Conservation (phyloP, 2,888 invertebrate genomes). For the Harmothoe impar region DNA sequence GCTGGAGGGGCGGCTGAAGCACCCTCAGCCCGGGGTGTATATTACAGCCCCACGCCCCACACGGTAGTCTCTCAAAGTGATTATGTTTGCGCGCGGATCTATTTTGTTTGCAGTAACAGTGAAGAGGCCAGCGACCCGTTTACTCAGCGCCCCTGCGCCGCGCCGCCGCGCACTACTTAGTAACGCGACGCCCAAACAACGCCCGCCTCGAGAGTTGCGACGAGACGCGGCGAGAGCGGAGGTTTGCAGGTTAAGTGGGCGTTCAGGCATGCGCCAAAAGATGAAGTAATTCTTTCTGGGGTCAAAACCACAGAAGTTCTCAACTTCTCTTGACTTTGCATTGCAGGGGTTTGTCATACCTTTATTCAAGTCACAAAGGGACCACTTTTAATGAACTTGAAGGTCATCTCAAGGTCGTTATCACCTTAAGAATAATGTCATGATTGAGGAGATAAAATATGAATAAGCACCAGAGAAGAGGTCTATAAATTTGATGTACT, state of each 20-base stretch:
- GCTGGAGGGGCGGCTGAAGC: not conserved
- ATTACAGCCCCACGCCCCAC: slow-evolving; percentile 7
- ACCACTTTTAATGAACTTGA: no score
- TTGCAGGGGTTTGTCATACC: no score
- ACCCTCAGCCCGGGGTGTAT: slow-evolving; percentile 6
- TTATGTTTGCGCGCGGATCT: slow-evolving; percentile 20
- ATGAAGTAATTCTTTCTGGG: not conserved
- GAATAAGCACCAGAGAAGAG: no score
- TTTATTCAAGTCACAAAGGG: no score
- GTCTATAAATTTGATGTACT: no score
- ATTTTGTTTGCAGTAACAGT: slow-evolving; percentile 34
- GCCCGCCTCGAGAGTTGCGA: not conserved
- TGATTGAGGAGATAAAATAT: no score
- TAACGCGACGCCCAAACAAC: slow-evolving; percentile 54
- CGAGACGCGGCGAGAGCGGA: slow-evolving; percentile 23
- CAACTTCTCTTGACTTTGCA: no score
- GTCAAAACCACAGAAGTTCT: not conserved
- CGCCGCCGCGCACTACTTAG: slow-evolving; percentile 13
- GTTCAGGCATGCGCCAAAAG: not conserved
- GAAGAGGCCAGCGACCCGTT: slow-evolving; percentile 17
- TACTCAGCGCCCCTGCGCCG: not conserved
- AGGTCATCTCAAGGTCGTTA: no score
- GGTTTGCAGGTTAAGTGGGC: slow-evolving; percentile 48
- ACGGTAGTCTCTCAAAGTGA: slow-evolving; percentile 28
- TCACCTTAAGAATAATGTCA: no score